Evolutionary conservation across 2,797 vertebrate genomes (phyloP).

Genomic region (Meda fulgida): DNA sequence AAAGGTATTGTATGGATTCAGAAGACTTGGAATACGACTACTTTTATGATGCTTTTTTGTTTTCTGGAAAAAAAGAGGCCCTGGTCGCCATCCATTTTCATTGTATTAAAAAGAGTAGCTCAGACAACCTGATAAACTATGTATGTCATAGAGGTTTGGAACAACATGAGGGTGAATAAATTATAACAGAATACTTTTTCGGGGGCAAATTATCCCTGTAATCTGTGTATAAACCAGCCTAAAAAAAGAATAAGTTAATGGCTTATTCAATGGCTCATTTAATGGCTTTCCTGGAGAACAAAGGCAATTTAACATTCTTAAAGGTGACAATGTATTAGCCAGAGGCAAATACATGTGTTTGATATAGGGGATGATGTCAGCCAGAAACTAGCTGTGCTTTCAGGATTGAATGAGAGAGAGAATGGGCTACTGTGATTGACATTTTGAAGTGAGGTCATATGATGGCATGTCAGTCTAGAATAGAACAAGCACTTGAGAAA

Average conservation of each 20-base stretch:
- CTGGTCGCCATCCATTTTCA: not conserved
- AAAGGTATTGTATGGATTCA: not conserved
- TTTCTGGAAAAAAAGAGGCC: too few species aligned
- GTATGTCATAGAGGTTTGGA: slow-evolving; percentile 3
- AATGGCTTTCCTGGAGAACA: slow-evolving; percentile 33
- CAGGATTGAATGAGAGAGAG: not conserved
- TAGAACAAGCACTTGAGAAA: slow-evolving; percentile 25
- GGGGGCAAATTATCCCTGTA: not conserved
- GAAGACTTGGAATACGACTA: not conserved
- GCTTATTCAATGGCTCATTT: not conserved
- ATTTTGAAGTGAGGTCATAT: slow-evolving; percentile 13
- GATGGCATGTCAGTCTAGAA: slow-evolving; percentile 11
- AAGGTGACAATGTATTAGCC: slow-evolving; percentile 31
- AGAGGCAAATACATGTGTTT: slow-evolving; percentile 14
- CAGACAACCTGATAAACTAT: not conserved
- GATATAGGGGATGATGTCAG: slow-evolving; percentile 43
- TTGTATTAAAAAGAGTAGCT: not conserved
- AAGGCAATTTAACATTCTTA: slow-evolving; percentile 13
- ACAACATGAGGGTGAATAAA: not conserved
- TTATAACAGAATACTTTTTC: not conserved
- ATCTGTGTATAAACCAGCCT: not conserved
- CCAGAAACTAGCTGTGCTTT: slow-evolving; percentile 42
- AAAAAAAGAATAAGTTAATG: slow-evolving; percentile 22
- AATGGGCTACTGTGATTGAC: slow-evolving; percentile 13
- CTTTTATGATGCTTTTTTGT: not conserved